Evolutionary conservation across 2,888 invertebrate genomes (phyloP), one percentile per base, ranked within the genome.

Genomic region (Limnephilus rhombicus): DNA sequence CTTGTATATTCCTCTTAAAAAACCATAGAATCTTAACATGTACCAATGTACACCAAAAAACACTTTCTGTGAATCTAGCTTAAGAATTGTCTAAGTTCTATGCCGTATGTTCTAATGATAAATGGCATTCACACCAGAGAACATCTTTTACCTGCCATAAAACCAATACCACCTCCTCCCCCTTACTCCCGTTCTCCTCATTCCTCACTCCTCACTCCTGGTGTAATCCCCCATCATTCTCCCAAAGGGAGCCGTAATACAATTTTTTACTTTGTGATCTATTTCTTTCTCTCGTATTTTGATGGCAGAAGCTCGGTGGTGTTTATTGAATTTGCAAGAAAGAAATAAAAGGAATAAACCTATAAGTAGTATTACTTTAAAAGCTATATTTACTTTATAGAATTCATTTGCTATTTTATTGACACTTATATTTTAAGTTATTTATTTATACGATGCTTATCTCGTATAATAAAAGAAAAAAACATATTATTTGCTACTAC

Each of bases 241-340:
- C 86, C 86, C 86, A 11, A 13, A 29, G 45, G 45, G 86, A 86
- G 86, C 13, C 45, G 49, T 86, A 86, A 86, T 86, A 86, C 49
- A 86, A 49, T 86, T 86, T 86, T 86, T 86, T 86, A 86, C 86
- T 86, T 86, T 86, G n/a, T 86, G 86, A 86, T 86, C 86, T 86
- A 86, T 86, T 86, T 86, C 86, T 86, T 45, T 45, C 41, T 86
- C 86, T 86, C 86, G 45, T 49, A 86, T 86, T 45, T 29, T 86
- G 41, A 86, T 86, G 86, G 86, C 29, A 86, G 37, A 86, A 45
- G 86, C 37, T 41, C 29, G 49, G 86, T n/a, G 49, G 86, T 86
- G 24, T 86, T 41, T 86, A 86, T 86, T 86, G 45, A 86, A 86
- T 86, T 86, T 86, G 45, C 37, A 86, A 45, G 45, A 86, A 86